These are phyloP conservation scores for Xiphophorus hellerii DNA, from an alignment of 2,113 vertebrate species.

Conservation along the genomic window DNA sequence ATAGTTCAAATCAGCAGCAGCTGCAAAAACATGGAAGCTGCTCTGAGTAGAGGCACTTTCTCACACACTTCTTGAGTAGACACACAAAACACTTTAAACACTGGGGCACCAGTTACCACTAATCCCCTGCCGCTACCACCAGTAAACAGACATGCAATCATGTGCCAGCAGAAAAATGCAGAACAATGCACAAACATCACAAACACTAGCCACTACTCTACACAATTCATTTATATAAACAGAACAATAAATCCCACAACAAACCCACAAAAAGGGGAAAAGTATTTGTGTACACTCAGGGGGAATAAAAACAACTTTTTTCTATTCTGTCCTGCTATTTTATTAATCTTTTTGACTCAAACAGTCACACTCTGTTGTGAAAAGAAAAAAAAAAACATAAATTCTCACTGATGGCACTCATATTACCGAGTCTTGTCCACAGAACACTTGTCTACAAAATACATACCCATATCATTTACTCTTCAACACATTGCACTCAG, in stretches of 20 bases:
- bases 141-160: constrained; percentile 15
- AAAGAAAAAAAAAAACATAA: constrained; percentile 11
- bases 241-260: not conserved
- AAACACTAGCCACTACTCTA: constrained; percentile 41
- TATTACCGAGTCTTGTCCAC: constrained; percentile 5
- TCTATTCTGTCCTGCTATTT: not conserved
- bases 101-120: not conserved
- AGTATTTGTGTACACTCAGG: not conserved
- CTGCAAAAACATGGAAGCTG: constrained; percentile 58
- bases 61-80: constrained; percentile 35
- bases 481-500: constrained; percentile 5
- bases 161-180: constrained; percentile 25
- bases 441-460: constrained; percentile 7
- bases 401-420: constrained; percentile 13
- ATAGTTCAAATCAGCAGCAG: constrained; percentile 57
- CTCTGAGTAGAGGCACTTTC: constrained; percentile 12
- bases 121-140: constrained; percentile 7
- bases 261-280: constrained; percentile 9
- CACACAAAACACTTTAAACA: constrained; percentile 14
- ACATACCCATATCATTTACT: not conserved
- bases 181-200: constrained; percentile 22
- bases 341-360: constrained; percentile 7
- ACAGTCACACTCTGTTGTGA: constrained; percentile 14
- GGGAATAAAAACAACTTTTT: not conserved
- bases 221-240: constrained; percentile 5